These are phyloP conservation scores for Montipora cactus DNA, from an alignment of 64 coral and sea anemone genomes.

Conservation along the genomic window DNA sequence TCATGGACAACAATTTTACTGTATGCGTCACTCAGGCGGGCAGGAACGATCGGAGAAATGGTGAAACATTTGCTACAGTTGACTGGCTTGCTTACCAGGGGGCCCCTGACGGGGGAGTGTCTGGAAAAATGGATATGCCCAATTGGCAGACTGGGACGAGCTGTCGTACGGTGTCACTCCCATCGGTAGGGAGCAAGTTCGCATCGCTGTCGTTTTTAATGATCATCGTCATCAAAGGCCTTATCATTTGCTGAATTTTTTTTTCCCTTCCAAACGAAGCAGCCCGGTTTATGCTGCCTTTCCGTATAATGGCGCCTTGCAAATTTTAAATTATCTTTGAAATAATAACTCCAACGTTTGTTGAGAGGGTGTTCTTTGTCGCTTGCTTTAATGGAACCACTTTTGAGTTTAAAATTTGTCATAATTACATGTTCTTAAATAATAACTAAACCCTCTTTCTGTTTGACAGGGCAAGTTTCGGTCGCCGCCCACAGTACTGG, in stretches of 20 bases:
- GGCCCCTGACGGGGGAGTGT: conserved; percentile 60
- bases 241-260: too few relatives aligned
- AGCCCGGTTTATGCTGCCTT: too few relatives aligned
- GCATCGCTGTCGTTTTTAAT: neutral
- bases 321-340: too few relatives aligned
- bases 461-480: neutral
- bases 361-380: too few relatives aligned
- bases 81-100: conserved; percentile 78
- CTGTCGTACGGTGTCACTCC: conserved; percentile 21
- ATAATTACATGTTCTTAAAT: too few relatives aligned
- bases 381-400: neutral
- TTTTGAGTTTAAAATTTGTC: neutral
- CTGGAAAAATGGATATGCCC: conserved; percentile 36
- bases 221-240: too few relatives aligned
- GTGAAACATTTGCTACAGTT: conserved; percentile 42
- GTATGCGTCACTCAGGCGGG: conserved; percentile 71
- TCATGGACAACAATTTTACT: conserved; percentile 71
- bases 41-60: conserved; percentile 40
- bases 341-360: too few relatives aligned
- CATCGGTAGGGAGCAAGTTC: neutral
- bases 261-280: too few relatives aligned
- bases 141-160: conserved; percentile 66
- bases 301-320: too few relatives aligned
- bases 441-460: neutral
- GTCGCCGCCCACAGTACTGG: neutral